Base-by-base conservation (phyloP, 1,140 invertebrate genomes). In the Geopemphigus sp. region DNA sequence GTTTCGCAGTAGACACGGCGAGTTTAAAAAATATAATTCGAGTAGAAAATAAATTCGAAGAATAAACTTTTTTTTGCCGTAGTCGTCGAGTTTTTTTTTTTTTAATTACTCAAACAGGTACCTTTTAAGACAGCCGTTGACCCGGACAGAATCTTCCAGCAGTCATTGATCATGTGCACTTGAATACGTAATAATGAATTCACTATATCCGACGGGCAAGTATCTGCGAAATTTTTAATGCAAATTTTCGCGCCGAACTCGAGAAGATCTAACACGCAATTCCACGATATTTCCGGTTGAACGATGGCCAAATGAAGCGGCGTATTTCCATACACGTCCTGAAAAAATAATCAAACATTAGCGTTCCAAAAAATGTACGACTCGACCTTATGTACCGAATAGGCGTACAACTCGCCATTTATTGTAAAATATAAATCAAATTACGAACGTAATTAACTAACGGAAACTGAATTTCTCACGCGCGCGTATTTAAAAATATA, bases 221-320 rank as follows among this genome's bases (percentile, higher is more conserved):
- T 84, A 0, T 86, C 86, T 15, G 83, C 82, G 12, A 85, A 83
- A 83, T 89, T 89, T 17, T 82, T 82, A 14, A 85, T 72, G 39
- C 85, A 83, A 47, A 89, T 86, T 82, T 86, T 85, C 11, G 86
- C 88, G 50, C 89, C 89, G 72, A 85, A 84, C 82, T 88, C 87
- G 76, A 90, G 82, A 72, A 90, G 84, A 81, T 87, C 84, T 22
- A 87, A 84, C 26, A 88, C 86, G 81, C 87, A 88, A 59, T 88
- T 86, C 85, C 86, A 86, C 24, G 87, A 86, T 26, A 88, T 86
- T 59, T 85, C 85, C 17, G 86, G 85, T 82, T 88, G 87, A 72
- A 86, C 86, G 22, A 87, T 86, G 50, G 87, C 87, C 47, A 90
- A 82, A 83, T 90, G 89, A 1, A 90, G 85, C 0, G 89, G 88